Base-by-base conservation (phyloP, 2,797 vertebrate genomes). In the Melanotaenia maccullochi region DNA sequence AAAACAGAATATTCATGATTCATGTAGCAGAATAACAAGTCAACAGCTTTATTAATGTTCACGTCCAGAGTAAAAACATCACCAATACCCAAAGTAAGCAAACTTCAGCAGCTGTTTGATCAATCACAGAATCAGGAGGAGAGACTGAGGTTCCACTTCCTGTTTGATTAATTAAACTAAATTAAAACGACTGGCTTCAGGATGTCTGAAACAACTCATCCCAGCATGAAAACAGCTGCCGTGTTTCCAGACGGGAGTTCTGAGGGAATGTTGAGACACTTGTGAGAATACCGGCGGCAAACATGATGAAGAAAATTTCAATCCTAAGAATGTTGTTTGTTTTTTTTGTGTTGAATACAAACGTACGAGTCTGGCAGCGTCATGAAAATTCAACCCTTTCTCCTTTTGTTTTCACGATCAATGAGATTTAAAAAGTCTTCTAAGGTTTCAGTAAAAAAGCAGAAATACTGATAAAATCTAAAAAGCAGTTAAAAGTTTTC, bases 31-130 rank as follows among this genome's bases (percentile, higher is more conserved):
- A 9, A 35, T 22, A 36, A 64, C 18, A 68, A n/a, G 16, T 33
- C 22, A 65, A 18, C 35, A 3, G 11, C 61, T 89, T 89, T 84
- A 86, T 83, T 83, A 75, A 79, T 28, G 68, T 82, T 84, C 68
- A 81, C 79, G 73, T 82, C 82, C 57, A 78, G 51, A 68, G 25
- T 73, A 64, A 68, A 68, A 82, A 75, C 42, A 68, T 30, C 5
- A 52, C 6, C 35, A 44, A 79, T 58, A 59, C 30, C 30, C 64
- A 58, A 56, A 14, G 60, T 54, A 68, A 36, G 24, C 60, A 42
- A n/a, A 60, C 24, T 67, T 64, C n/a, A 65, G n/a, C 35, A 33
- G 22, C 25, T 72, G 58, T 25, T 69, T 47, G 76, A 60, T 60
- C 30, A 35, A 11, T 47, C 56, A 70, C 5, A 58, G 33, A 33